Percentiles rank a stretch among this genome's conserved stretches.
These are phyloP conservation scores for Anoplius nigerrimus DNA, from an alignment of 2,888 invertebrate species.

Conservation along the genomic window DNA sequence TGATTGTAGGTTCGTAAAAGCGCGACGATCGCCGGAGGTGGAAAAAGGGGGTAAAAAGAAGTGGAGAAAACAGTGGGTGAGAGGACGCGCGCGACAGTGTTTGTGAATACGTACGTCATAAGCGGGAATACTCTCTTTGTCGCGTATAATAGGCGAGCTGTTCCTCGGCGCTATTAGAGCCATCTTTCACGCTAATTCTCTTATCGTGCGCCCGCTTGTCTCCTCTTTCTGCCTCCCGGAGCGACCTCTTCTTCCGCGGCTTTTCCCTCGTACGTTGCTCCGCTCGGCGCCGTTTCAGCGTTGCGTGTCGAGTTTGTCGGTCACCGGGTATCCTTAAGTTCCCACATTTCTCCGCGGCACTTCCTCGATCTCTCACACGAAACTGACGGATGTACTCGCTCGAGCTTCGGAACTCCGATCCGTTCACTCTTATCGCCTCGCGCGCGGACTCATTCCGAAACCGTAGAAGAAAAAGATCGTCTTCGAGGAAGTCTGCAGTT, in stretches of 20 bases:
- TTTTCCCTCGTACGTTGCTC: background rate
- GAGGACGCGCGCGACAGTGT: background rate
- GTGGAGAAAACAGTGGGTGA: background rate
- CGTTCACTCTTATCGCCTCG: too few relatives aligned
- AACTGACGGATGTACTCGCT: background rate
- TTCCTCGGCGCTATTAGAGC: slow-evolving; percentile 73
- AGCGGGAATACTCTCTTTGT: slow-evolving; percentile 82
- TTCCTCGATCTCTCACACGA: too few relatives aligned
- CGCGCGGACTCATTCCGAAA: too few relatives aligned
- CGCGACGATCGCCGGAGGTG: background rate
- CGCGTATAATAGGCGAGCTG: slow-evolving; percentile 80
- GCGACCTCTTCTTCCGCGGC: background rate
- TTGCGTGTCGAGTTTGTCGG: slow-evolving; percentile 28
- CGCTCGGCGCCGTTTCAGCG: background rate
- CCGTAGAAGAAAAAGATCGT: too few relatives aligned
- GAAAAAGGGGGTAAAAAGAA: background rate
- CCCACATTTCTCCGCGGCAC: slow-evolving; percentile 23
- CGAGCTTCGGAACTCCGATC: too few relatives aligned
- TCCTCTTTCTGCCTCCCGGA: background rate
- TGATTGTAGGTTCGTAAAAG: too few relatives aligned
- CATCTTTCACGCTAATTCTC: slow-evolving; percentile 48
- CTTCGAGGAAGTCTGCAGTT: too few relatives aligned
- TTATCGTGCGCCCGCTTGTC: slow-evolving; percentile 1
- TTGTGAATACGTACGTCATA: slow-evolving; percentile 78
- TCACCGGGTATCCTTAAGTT: slow-evolving; percentile 32